Percentiles rank a stretch among this genome's conserved stretches.
Conservation (phyloP, 2,797 vertebrate genomes). For the Sebastes iracundus region DNA sequence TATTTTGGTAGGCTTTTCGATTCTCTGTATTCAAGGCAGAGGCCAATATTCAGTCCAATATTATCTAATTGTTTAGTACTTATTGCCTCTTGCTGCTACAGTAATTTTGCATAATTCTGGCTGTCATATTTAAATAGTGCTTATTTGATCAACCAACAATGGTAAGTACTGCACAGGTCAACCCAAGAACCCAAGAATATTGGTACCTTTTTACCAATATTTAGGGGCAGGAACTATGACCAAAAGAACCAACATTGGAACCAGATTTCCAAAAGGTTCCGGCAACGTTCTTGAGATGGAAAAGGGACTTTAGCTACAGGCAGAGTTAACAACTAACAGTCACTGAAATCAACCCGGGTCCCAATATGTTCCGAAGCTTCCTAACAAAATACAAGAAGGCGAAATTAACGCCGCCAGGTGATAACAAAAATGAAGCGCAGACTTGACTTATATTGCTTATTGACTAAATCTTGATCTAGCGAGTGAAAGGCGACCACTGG, state of each 20-base stretch:
- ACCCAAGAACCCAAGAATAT: background rate
- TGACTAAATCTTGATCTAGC: slow-evolving; percentile 29
- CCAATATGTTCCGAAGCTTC: slow-evolving; percentile 15
- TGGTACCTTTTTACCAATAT: too few species aligned
- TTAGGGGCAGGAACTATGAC: background rate
- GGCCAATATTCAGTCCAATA: background rate
- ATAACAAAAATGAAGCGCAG: slow-evolving; percentile 18
- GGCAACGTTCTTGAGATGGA: slow-evolving; percentile 37
- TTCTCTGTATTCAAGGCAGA: background rate
- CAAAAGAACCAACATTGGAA: background rate
- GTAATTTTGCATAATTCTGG: background rate
- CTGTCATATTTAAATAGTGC: background rate
- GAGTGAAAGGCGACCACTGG: slow-evolving; percentile 24
- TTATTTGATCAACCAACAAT: background rate
- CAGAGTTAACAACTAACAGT: slow-evolving; percentile 20
- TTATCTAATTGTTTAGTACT: background rate
- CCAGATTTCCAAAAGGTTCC: background rate
- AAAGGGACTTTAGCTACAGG: slow-evolving; percentile 36
- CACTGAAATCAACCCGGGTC: slow-evolving; percentile 18
- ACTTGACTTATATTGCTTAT: slow-evolving; percentile 41
- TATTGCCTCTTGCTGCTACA: background rate
- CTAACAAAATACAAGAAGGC: background rate
- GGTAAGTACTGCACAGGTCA: background rate
- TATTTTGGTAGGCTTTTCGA: background rate
- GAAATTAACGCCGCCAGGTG: background rate